Conservation (phyloP, 2,888 invertebrate species). For the Agrilus cyanescens region DNA sequence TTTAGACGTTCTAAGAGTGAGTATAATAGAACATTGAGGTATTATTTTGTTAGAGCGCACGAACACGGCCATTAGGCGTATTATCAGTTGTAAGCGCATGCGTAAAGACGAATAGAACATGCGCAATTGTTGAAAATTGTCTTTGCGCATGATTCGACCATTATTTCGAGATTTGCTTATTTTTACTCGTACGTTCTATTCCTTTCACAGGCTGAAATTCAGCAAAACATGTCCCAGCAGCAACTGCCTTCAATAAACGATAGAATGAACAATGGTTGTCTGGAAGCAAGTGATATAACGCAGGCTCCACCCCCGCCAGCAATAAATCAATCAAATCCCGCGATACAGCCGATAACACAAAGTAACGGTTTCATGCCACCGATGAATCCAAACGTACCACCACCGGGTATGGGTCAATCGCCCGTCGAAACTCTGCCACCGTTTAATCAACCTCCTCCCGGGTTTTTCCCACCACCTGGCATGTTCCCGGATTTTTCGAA, state of each 20-base stretch:
- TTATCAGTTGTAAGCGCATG: no score
- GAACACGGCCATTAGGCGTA: no score
- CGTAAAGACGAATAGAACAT: no score
- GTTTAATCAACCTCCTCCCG: conserved; percentile 47
- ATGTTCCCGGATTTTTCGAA: conserved; percentile 71
- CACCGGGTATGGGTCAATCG: conserved; percentile 30
- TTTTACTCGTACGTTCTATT: no score
- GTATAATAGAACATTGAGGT: no score
- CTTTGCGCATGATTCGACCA: background rate
- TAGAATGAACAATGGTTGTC: conserved; percentile 16
- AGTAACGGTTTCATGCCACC: conserved; percentile 18
- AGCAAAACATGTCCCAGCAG: conserved; percentile 11
- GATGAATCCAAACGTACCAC: conserved; percentile 31
- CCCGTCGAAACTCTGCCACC: conserved; percentile 16
- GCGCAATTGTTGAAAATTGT: no score
- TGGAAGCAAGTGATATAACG: conserved; percentile 3
- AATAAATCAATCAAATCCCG: conserved; percentile 18
- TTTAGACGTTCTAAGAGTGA: conserved; percentile 17
- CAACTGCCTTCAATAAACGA: conserved; percentile 5
- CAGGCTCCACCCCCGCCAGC: conserved; percentile 7
- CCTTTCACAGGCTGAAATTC: conserved; percentile 12
- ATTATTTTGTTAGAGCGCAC: no score
- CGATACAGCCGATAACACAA: conserved; percentile 17
- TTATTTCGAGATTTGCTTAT: conserved; percentile 8
- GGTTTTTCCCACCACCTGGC: conserved; percentile 39